Base-by-base conservation (phyloP, 1,140 invertebrate genomes). In the Diabrotica undecimpunctata region DNA sequence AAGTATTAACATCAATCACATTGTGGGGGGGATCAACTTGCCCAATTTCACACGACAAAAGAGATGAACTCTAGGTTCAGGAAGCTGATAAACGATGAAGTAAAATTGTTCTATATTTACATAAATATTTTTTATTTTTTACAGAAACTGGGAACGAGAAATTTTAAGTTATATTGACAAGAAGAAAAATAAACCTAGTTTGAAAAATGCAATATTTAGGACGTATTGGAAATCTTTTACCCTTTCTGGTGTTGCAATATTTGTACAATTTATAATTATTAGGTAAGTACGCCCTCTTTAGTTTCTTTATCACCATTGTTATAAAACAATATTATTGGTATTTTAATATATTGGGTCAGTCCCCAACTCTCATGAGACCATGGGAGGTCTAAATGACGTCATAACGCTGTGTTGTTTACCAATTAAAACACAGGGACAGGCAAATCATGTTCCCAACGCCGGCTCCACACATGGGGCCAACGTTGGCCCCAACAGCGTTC, bases 121-220 rank as follows among this genome's bases (percentile, higher is more conserved):
- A n/a, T n/a, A 10, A 2, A 1, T 12, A 1, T 51, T 51, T 12
- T 51, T 51, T 2, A 12, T 46, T n/a, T 88, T 85, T 88, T 76
- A 57, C 37, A 83, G 82, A 66, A 75, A 82, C 67, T 84, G 83
- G 83, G 72, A 75, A 11, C 73, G 78, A 54, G 85, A 86, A 73
- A 10, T 84, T 39, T 69, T 74, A 14, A 65, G 61, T 3, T 79
- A 83, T 0, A 53, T 25, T 5, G 64, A 62, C 9, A 36, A 5
- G 7, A 61, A 57, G 7, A 54, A 59, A 51, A 10, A 10, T 3
- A 66, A 66, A 10, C 70, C 72, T 9, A 69, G 68, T 50, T 41
- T 73, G 9, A 70, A 77, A 7, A 76, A 39, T 50, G 80, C 81
- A 10, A 74, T 83, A 36, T 69, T 51, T 41, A 78, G 75, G 51